Base-by-base conservation (phyloP, 2,113 vertebrate genomes). In the Epinephelus lanceolatus region DNA sequence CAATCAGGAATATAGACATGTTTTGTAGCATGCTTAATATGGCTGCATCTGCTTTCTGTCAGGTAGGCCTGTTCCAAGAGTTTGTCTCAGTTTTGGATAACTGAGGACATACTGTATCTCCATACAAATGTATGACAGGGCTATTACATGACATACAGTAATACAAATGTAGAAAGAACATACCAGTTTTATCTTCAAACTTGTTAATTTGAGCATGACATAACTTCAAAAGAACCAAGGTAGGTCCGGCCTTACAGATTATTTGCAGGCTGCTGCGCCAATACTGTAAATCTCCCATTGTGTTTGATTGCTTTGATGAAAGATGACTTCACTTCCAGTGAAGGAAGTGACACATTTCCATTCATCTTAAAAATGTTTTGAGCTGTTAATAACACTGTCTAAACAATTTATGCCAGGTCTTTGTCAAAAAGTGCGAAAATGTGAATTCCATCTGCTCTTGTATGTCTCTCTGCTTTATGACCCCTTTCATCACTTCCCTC, bases 21-120 rank as follows among this genome's bases (percentile, higher is more conserved):
- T 75, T 85, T 49, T 65, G 71, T 49, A 47, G 70, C 21, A 61
- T 59, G 71, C 2, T 49, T 71, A 59, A 51, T 83, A 66, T 55
- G 55, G 40, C 67, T 42, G 42, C 47, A 75, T 80, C 71, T 74
- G 40, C 83, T 75, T 74, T 67, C 37, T 71, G n/a, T 76, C 66
- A 70, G 47, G 51, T 69, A 61, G 3, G 17, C 40, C 19, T 33
- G 37, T 19, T 62, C 65, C 17, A 25, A 33, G 19, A 59, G 59
- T 45, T 47, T 52, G 55, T 74, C 42, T 84, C 47, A 51, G 51
- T 45, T 60, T 59, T 65, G 61, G 15, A 63, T 40, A 49, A 47
- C 68, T 30, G 21, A 75, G 17, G 49, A 76, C 53, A 76, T 71
- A 30, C 30, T 30, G 30, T 30, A 52, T 70, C 65, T 51, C 33